Evolutionary conservation across 1,140 invertebrate genomes (phyloP).

Genomic region (Cotesia vestalis): DNA sequence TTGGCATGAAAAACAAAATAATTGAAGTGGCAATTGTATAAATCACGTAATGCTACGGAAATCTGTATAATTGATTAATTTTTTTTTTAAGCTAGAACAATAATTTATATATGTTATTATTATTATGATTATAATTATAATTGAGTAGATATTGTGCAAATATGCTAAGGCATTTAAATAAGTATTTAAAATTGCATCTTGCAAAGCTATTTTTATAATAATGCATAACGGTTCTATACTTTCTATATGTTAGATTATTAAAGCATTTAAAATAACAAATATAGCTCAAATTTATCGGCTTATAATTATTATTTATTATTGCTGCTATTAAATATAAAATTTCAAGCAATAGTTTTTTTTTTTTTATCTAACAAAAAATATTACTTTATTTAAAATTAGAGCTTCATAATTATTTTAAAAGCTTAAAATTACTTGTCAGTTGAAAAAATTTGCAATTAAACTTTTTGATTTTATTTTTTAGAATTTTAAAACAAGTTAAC

Average conservation of each 20-base stretch:
- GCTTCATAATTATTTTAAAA: too few species aligned
- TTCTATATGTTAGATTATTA: background rate
- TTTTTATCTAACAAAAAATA: conserved; percentile 1
- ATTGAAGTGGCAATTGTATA: conserved; percentile 1
- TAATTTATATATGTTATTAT: background rate
- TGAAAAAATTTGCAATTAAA: conserved; percentile 12
- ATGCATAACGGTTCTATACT: background rate
- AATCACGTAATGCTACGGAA: background rate
- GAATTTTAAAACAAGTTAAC: conserved; percentile 16
- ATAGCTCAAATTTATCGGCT: too few species aligned
- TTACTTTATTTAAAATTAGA: too few species aligned
- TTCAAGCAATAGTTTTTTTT: background rate
- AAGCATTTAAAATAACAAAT: background rate
- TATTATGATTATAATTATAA: background rate
- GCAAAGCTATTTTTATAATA: background rate
- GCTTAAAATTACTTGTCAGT: conserved; percentile 16
- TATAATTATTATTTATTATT: background rate
- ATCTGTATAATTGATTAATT: background rate
- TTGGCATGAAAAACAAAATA: conserved; percentile 9
- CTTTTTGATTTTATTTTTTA: conserved; percentile 1
- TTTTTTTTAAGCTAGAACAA: background rate
- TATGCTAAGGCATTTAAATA: background rate
- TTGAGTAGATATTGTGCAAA: background rate
- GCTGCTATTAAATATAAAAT: background rate
- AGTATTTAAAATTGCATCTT: background rate